Percentiles rank a stretch among this genome's conserved stretches.
Conservation (phyloP, 1,140 invertebrate genomes). For the Tetraneura akinire region DNA sequence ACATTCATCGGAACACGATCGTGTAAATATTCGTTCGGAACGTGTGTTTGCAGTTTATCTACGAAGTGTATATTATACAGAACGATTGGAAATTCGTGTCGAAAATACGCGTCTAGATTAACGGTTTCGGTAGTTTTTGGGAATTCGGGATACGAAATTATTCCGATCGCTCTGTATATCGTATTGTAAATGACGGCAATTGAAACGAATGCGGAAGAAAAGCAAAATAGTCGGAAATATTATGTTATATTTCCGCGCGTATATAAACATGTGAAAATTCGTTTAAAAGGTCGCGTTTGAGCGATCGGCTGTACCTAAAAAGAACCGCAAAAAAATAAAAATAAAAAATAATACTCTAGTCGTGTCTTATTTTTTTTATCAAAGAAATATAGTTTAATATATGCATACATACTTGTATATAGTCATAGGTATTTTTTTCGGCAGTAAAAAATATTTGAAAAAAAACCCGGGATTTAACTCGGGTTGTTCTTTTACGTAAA, state of each 20-base stretch:
- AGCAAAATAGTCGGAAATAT: not conserved
- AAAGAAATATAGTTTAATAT: not conserved
- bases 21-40: too few species aligned
- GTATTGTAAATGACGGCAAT: too few species aligned
- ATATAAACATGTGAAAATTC: constrained; percentile 30
- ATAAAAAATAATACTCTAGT: not conserved
- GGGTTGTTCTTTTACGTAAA: not conserved
- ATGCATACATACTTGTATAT: not conserved
- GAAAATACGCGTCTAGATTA: too few species aligned
- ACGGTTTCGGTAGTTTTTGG: not conserved
- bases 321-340: not conserved
- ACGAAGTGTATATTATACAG: too few species aligned
- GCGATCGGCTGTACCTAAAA: not conserved
- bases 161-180: too few species aligned
- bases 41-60: too few species aligned
- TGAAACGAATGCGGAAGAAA: not conserved
- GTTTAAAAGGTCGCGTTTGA: not conserved
- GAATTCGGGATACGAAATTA: too few species aligned
- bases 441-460: not conserved
- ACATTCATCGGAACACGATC: too few species aligned
- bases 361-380: not conserved
- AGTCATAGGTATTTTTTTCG: not conserved
- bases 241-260: not conserved
- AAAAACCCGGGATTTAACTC: too few species aligned
- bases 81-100: too few species aligned